Evolutionary conservation across 2,888 invertebrate species (phyloP), one percentile per base, ranked within the genome.

Genomic region (Chrysomela aeneicollis): DNA sequence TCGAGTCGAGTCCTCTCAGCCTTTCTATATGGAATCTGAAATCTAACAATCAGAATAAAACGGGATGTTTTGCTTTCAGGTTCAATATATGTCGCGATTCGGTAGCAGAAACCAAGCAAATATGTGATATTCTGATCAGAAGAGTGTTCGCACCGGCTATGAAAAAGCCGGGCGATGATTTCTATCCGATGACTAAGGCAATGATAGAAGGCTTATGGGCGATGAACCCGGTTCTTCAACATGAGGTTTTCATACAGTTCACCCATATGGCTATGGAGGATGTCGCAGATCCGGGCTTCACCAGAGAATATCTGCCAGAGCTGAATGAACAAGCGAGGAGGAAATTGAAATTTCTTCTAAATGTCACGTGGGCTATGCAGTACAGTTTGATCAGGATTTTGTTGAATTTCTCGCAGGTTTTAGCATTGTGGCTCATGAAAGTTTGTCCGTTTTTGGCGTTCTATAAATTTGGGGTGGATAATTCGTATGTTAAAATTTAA

Each of bases 391-490:
- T 42, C 42, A 42, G 42, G 42, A 15, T 42, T 42, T 15, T 42
- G 15, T n/a, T 42, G 42, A 42, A 42, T 42, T 42, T 42, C 3
- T 3, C 15, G 15, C 42, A 42, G 42, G 42, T 42, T 1, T 15
- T 89, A 1, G 84, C 87, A 26, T 77, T 92, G 17, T 85, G 87
- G 69, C 76, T 92, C 0, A 88, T 90, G 79, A 87, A 87, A 70
- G 86, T 89, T 60, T 89, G 88, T 74, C 93, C 93, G 0, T 89
- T 89, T 71, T 73, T 92, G 47, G 91, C 91, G 0, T 89, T 89
- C 79, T 86, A 86, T 15, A 57, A 26, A 46, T 57, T 46, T 12
- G 57, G 57, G 10, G 26, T 18, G 9, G n/a, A 26, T 26, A 10
- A 57, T 57, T 57, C 57, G 4, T 30, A 47, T 12, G 57, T 57